These are phyloP conservation scores for Anolis sagrei DNA, from an alignment of 2,113 vertebrate species.

Conservation along the genomic window DNA sequence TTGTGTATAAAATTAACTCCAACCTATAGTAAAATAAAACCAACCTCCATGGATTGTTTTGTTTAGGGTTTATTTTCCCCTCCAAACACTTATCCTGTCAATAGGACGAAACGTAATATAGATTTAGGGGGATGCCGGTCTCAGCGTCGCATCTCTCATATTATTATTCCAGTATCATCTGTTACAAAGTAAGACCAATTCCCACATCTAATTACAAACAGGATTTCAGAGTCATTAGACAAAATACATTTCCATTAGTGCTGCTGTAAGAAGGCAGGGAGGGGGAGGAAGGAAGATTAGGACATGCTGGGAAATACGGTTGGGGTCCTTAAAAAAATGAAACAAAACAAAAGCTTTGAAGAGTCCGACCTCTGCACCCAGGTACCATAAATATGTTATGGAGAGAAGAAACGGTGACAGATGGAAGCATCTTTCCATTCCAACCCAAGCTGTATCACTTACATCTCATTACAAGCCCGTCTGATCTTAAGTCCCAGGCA, in stretches of 20 bases:
- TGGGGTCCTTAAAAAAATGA: conserved; percentile 26
- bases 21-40: no score
- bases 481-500: no score
- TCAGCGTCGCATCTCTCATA: conserved; percentile 84
- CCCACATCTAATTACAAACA: conserved; percentile 94
- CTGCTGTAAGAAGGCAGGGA: conserved; percentile 78
- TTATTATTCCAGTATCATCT: conserved; percentile 94
- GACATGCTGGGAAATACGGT: conserved; percentile 70
- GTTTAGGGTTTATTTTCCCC: no score
- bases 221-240: conserved; percentile 92
- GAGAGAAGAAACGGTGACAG: conserved; percentile 61
- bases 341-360: conserved; percentile 65
- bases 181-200: conserved; percentile 91
- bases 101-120: conserved; percentile 88
- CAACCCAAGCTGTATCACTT: conserved; percentile 44
- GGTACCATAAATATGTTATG: conserved; percentile 74
- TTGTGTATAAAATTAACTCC: no score
- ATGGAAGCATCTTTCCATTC: conserved; percentile 57
- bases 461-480: conserved; percentile 37
- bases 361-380: conserved; percentile 73
- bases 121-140: conserved; percentile 80
- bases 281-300: conserved; percentile 77
- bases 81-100: conserved; percentile 82
- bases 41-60: conserved; percentile 76
- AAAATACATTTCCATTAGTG: conserved; percentile 91